Evolutionary conservation across 2,113 vertebrate species (phyloP).

Genomic region (Perognathus longimembris): DNA sequence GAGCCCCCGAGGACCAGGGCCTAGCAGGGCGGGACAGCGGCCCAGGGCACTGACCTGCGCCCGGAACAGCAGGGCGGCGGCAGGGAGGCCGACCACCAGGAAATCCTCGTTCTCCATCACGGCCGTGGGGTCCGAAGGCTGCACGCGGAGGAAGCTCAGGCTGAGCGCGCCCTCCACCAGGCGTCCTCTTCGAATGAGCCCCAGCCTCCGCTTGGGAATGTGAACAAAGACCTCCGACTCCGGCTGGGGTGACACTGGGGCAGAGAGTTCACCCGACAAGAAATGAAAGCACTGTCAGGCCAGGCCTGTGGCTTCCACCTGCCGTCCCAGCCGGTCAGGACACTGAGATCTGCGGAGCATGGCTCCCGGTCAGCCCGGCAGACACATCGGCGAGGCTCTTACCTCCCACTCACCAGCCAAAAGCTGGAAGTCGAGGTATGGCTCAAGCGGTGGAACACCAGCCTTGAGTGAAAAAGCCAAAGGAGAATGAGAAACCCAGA

Average conservation of each 20-base stretch:
- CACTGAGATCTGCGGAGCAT: no score
- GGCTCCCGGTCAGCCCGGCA: no score
- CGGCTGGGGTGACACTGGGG: constrained; percentile 70
- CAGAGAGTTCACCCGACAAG: neutral
- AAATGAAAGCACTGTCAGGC: neutral
- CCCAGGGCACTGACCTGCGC: constrained; percentile 77
- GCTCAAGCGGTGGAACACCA: no score
- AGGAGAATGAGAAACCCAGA: no score
- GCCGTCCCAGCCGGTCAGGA: no score
- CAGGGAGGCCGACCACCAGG: constrained; percentile 79
- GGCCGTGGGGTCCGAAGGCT: constrained; percentile 75
- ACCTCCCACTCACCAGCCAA: no score
- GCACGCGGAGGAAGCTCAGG: constrained; percentile 74
- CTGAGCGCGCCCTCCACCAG: constrained; percentile 71
- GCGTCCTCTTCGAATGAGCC: constrained; percentile 84
- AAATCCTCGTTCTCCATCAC: constrained; percentile 79
- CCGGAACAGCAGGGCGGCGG: constrained; percentile 75
- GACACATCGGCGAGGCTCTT: no score
- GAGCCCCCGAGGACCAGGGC: no score
- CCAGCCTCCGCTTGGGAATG: constrained; percentile 84
- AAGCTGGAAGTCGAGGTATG: no score
- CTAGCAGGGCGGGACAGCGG: neutral
- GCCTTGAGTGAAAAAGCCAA: no score
- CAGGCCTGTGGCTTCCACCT: no score
- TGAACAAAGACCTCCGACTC: constrained; percentile 79